Base-by-base conservation (phyloP, 1,140 invertebrate genomes). In the Drosophila triauraria region DNA sequence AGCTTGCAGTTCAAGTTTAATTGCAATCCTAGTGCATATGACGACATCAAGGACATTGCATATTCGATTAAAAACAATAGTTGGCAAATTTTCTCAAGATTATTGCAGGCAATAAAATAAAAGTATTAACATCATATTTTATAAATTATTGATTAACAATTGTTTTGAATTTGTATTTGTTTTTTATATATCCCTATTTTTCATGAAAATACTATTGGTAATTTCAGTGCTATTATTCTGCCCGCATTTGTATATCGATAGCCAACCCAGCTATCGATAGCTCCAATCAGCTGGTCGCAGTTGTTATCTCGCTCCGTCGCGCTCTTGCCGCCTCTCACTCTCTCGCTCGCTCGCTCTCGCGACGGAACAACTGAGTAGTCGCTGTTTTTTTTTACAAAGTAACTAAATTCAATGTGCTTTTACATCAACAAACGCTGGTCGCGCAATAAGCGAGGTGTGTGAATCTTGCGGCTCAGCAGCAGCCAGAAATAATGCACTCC, bases 401-500 rank as follows among this genome's bases (percentile, higher is more conserved):
- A 46, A 53, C 74, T 32, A 77, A 77, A 77, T 77, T 77, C 67
- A 76, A 76, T 76, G 74, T 75, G 71, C 68, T 76, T 75, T 75
- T 75, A 77, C 63, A 69, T 54, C 75, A 77, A 68, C 56, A 77
- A 77, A 68, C 75, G 62, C 53, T 65, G 44, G 43, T 50, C 30
- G 62, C 42, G 53, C 56, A 77, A 67, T 59, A 56, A 77, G 50
- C 38, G 63, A 76, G 50, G 64, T 23, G 46, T 67, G 69, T 48
- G 44, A 65, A 65, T 56, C 60, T 68, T 77, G 75, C 57, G 56
- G 38, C 57, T 47, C 74, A 58, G 61, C 46, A 61, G 48, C 46
- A 40, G 35, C 32, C 32, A 59, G 53, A 56, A 56, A 74, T 61
- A 38, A 46, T 61, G 68, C 71, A 47, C 57, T 53, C 35, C 51